Conservation (phyloP, 2,113 vertebrate species). For the Ranitomeya imitator region DNA sequence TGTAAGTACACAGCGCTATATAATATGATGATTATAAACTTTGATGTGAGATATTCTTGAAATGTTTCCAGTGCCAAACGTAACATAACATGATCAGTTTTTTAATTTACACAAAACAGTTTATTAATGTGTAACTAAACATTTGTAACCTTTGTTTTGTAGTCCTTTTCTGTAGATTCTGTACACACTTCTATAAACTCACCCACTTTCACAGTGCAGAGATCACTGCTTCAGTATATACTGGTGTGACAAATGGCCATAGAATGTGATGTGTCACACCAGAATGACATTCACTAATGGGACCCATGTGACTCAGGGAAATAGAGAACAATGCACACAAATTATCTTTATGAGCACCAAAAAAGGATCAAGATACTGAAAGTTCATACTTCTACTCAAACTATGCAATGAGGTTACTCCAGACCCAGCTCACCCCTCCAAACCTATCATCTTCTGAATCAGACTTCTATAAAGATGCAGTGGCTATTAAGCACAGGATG, state of each 20-base stretch:
- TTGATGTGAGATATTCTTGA: too few relatives aligned
- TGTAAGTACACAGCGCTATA: too few relatives aligned
- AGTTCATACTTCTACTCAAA: not conserved
- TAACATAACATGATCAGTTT: too few relatives aligned
- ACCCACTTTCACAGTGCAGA: not conserved
- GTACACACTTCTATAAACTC: not conserved
- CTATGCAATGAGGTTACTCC: not conserved
- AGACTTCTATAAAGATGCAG: not conserved
- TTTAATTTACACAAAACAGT: too few relatives aligned
- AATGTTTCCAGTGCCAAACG: too few relatives aligned
- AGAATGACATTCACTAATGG: not conserved
- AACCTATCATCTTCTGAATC: not conserved
- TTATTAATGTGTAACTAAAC: too few relatives aligned
- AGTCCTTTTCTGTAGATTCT: too few relatives aligned
- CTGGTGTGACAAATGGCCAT: constrained; percentile 6
- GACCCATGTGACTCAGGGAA: not conserved
- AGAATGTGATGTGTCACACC: constrained; percentile 19
- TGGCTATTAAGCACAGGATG: not conserved
- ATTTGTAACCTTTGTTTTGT: too few relatives aligned
- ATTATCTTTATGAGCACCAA: not conserved
- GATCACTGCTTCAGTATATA: not conserved
- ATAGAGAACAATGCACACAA: not conserved
- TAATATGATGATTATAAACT: too few relatives aligned
- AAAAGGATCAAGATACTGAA: not conserved
- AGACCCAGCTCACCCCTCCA: not conserved